A percentile compares a stretch with the other conserved stretches of the same genome.
Conservation (phyloP, 2,113 vertebrate species). For the Tursiops truncatus region DNA sequence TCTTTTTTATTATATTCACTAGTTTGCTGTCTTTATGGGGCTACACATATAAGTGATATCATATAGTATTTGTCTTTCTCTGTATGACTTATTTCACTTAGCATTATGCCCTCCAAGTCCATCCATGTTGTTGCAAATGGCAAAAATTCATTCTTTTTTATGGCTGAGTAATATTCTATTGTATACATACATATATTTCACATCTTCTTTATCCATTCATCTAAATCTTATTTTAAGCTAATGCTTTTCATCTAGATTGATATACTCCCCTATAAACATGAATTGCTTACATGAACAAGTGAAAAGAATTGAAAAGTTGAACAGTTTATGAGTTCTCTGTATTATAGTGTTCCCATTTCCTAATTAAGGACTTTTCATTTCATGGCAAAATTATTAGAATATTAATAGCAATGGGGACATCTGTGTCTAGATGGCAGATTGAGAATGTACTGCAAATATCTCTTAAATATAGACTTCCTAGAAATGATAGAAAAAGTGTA, state of each 20-base stretch:
- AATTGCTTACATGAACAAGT: not conserved
- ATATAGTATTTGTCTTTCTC: not conserved
- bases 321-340: not conserved
- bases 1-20: no score
- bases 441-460: not conserved
- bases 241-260: not conserved
- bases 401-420: not conserved
- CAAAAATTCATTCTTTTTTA: not conserved
- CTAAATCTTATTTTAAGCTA: not conserved
- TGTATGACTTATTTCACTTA: not conserved
- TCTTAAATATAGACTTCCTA: not conserved
- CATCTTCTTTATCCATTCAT: not conserved
- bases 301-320: not conserved
- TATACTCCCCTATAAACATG: not conserved
- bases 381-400: not conserved
- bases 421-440: not conserved
- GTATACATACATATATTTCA: not conserved
- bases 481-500: conserved; percentile 5
- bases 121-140: not conserved
- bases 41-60: no score
- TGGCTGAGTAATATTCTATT: not conserved
- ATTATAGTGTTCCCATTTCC: not conserved
- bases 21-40: no score
- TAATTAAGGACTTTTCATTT: conserved; percentile 1
- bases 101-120: not conserved